phyloP scores from a whole-genome alignment of 2,797 vertebrate genomes.

The Mormyrus proboscirostris region DNA sequence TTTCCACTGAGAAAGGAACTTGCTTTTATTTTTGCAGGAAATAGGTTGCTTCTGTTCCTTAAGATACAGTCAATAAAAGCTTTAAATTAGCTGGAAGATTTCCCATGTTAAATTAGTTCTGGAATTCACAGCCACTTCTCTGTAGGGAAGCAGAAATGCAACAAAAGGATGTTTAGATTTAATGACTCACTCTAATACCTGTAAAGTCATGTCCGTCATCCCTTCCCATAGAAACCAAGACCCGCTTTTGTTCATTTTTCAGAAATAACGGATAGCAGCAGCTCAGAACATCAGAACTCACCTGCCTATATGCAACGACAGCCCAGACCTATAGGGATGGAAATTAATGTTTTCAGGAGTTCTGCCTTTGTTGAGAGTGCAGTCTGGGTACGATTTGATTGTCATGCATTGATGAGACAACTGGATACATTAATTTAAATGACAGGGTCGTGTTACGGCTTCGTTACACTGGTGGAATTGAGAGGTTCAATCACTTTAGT shows the following conservation, averaged over 20 bases:
- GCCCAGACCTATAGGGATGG: background rate
- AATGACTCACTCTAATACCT: background rate
- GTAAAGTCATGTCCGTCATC: background rate
- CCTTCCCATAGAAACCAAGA: background rate
- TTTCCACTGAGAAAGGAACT: background rate
- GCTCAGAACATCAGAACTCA: background rate
- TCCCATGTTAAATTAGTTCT: background rate
- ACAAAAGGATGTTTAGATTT: background rate
- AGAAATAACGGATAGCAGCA: background rate
- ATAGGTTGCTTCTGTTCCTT: background rate
- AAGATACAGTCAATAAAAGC: background rate
- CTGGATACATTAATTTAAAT: background rate
- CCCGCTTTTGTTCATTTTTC: background rate
- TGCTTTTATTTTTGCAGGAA: background rate
- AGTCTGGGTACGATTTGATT: background rate
- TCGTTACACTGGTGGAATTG: background rate
- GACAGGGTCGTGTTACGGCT: background rate
- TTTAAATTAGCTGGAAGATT: background rate
- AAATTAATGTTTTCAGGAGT: background rate
- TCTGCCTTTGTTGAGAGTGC: background rate
- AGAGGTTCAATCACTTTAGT: background rate
- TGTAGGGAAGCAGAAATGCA: background rate
- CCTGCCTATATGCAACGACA: background rate
- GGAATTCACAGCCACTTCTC: background rate
- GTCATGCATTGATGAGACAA: background rate